phyloP scores from a whole-genome alignment of 2,888 invertebrate genomes.

The Chloroclysta siterata region DNA sequence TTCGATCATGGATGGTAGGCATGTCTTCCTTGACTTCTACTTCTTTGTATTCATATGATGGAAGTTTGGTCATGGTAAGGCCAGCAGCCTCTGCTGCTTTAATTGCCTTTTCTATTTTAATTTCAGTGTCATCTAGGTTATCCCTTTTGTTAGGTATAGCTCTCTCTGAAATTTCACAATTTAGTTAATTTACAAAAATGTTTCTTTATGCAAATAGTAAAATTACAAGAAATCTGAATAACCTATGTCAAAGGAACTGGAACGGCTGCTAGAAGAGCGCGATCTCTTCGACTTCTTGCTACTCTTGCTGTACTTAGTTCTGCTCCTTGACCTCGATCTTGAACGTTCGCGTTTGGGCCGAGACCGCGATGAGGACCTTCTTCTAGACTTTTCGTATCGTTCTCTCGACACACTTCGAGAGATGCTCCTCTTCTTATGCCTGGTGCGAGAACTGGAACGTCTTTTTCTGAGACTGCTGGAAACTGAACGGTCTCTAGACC shows the following conservation, averaged over 20 bases:
- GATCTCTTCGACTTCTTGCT: constrained; percentile 65
- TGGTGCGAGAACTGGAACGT: constrained; percentile 67
- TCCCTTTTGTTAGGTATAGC: constrained; percentile 51
- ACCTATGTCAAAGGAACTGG: constrained; percentile 75
- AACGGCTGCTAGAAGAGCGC: constrained; percentile 66
- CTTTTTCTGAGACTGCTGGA: constrained; percentile 65
- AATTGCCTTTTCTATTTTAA: constrained; percentile 77
- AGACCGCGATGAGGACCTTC: constrained; percentile 66
- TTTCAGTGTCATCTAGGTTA: constrained; percentile 74
- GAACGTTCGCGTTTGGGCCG: constrained; percentile 27
- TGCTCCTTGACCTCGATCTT: constrained; percentile 66
- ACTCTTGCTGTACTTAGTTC: constrained; percentile 61
- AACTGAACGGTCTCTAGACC: constrained; percentile 72
- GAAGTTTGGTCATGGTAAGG: constrained; percentile 79
- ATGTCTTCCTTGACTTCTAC: constrained; percentile 79
- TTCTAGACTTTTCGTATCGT: constrained; percentile 70
- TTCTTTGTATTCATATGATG: constrained; percentile 79
- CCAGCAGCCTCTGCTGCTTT: constrained; percentile 82
- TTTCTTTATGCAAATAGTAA: not conserved
- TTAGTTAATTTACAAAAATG: not conserved
- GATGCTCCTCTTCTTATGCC: constrained; percentile 66
- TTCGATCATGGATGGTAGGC: constrained; percentile 82
- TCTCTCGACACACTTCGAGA: constrained; percentile 76
- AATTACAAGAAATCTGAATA: not conserved
- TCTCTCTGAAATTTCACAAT: constrained; percentile 52